Base-by-base conservation (phyloP, 92 coral and sea anemone genomes). In the Umimayanthus kanabou region DNA sequence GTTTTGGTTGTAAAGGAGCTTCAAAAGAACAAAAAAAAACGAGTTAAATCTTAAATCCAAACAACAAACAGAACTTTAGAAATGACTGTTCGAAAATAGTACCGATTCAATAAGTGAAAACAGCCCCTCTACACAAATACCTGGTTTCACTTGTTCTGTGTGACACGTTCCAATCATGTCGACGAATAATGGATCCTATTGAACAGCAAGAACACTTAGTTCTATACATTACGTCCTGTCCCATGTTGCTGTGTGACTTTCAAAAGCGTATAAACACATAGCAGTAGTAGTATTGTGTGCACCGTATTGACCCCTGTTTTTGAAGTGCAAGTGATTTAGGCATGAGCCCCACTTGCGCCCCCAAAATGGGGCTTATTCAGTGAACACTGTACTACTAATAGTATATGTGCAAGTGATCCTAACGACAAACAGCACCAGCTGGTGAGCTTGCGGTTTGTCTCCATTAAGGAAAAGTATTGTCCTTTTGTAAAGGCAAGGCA, bases 151-250 rank as follows among this genome's bases (percentile, higher is more conserved):
- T 91, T 93, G 98, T 40, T 97, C 99, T 58, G 99, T 93, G 85
- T 97, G 99, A 58, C 99, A 97, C 39, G 99, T 97, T 87, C 99
- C 99, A 92, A 95, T 90, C 89, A 97, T 64, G 80, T 97, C 98
- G 88, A 97, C 85, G 69, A 80, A 87, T 45, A 97, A 88, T 20
- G 99, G 99, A 75, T 94, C 92, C 99, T 97, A 84, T 20, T 29
- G 50, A 50, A 85, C 20, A 58, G 13, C 45, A 69, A 2, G 25
- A 57, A 16, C 6, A 72, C 58, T 30, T 4, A 64, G 3, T 26
- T 23, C 73, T 28, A 8, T 9, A 22, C 20, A 39, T 65, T n/a
- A 18, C 1, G 7, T 29, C 25, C 39, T 30, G 28, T 25, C 43
- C 15, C 26, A 74, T 74, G 15, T 11, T 5, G 14, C 58, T 7